phyloP scores from a whole-genome alignment of 1,140 invertebrate genomes.

The Caenorhabditis remanei region DNA sequence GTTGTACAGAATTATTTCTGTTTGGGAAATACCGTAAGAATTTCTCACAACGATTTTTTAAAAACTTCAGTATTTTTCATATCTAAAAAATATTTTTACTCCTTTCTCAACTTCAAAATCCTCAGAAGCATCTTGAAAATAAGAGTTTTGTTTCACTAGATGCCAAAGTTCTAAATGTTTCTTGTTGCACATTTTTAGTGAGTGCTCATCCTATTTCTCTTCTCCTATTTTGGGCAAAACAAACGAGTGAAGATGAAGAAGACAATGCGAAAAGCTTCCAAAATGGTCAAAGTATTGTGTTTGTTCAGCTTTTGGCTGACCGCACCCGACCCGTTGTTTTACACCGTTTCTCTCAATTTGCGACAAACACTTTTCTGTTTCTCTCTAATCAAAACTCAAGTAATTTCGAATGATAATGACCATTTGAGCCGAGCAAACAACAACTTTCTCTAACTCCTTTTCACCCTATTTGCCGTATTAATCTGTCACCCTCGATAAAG shows the following conservation, averaged over 20 bases:
- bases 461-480: slow-evolving; percentile 26
- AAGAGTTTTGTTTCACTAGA: no score
- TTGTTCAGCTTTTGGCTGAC: slow-evolving; percentile 13
- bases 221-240: slow-evolving; percentile 6
- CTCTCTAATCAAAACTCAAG: not conserved
- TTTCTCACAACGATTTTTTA: no score
- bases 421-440: not conserved
- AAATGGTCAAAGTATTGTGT: slow-evolving; percentile 43
- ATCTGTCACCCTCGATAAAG: slow-evolving; percentile 29
- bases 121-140: no score
- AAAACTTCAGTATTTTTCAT: no score
- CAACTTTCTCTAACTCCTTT: not conserved
- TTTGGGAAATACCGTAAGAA: no score
- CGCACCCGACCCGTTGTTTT: slow-evolving; percentile 35
- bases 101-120: no score
- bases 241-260: slow-evolving; percentile 13
- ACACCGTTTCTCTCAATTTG: slow-evolving; percentile 28
- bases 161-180: not conserved
- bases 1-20: no score
- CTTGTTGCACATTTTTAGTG: not conserved
- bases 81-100: no score
- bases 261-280: slow-evolving; percentile 38
- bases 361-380: not conserved
- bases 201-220: not conserved
- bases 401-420: slow-evolving; percentile 44